Evolutionary conservation across 2,113 vertebrate genomes (phyloP).

Genomic region (Todiramphus saurophagus): DNA sequence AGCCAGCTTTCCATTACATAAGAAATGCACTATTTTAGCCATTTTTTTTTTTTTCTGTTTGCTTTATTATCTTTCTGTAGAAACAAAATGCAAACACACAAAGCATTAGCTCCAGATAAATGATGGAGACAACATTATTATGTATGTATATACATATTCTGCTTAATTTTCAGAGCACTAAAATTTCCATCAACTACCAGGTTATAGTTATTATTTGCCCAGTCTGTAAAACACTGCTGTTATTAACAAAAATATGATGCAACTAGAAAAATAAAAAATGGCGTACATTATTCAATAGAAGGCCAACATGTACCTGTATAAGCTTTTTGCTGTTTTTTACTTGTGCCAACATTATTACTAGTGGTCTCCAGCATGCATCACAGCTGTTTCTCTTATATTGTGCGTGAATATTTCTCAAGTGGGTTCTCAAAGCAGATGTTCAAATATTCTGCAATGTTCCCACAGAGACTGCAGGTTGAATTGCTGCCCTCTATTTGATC

Average conservation of each 20-base stretch:
- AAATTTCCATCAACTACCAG: background rate
- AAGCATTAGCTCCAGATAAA: background rate
- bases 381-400: background rate
- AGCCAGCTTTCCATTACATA: background rate
- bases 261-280: background rate
- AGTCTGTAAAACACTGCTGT: background rate
- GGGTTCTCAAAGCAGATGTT: constrained; percentile 29
- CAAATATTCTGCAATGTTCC: background rate
- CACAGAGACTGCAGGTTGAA: background rate
- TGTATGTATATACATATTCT: background rate
- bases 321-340: background rate
- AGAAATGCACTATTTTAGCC: background rate
- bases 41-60: background rate
- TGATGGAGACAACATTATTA: background rate
- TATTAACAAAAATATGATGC: background rate
- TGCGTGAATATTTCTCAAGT: constrained; percentile 7
- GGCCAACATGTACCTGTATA: background rate
- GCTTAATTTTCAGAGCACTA: background rate
- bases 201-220: background rate
- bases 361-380: background rate
- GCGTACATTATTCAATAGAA: background rate
- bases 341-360: background rate
- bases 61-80: background rate
- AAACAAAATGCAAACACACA: background rate
- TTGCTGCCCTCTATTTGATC: background rate